Conservation (phyloP, 1,140 invertebrate species). For the Drosophila asahinai region DNA sequence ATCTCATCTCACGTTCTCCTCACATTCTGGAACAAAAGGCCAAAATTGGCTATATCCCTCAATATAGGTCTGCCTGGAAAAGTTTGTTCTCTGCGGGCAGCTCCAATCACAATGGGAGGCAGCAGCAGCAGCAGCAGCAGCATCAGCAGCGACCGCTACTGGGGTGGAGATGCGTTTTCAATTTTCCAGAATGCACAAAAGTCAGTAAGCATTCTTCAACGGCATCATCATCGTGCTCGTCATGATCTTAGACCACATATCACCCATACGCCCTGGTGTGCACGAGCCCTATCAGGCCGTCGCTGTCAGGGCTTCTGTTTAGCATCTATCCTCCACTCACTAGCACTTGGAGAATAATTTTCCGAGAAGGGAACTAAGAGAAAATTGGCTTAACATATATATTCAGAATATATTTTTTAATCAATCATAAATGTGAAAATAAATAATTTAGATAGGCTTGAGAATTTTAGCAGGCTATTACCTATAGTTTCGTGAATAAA, state of each 20-base stretch:
- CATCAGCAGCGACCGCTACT: background rate
- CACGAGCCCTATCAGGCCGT: slow-evolving; percentile 20
- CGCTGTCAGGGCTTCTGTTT: slow-evolving; percentile 47
- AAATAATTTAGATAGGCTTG: no score
- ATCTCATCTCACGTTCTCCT: background rate
- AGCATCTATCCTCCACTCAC: slow-evolving; percentile 4
- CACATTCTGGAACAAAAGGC: slow-evolving; percentile 38
- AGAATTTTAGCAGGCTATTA: no score
- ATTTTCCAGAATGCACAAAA: slow-evolving; percentile 50
- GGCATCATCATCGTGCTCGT: slow-evolving; percentile 21
- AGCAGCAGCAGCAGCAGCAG: background rate
- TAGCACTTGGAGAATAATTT: background rate
- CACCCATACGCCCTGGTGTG: slow-evolving; percentile 53
- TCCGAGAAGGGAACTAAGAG: no score
- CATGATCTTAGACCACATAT: slow-evolving; percentile 39
- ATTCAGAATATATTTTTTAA: background rate
- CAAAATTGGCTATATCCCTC: slow-evolving; percentile 57
- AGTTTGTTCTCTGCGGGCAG: slow-evolving; percentile 42
- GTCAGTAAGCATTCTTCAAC: slow-evolving; percentile 48
- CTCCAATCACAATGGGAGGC: slow-evolving; percentile 39
- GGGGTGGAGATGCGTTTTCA: slow-evolving; percentile 36
- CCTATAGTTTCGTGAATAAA: background rate
- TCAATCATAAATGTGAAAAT: no score
- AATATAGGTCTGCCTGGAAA: slow-evolving; percentile 31
- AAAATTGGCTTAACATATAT: background rate